Evolutionary conservation across 2,888 invertebrate genomes (phyloP), one percentile per base, ranked within the genome.

Genomic region (Beris chalybata): DNA sequence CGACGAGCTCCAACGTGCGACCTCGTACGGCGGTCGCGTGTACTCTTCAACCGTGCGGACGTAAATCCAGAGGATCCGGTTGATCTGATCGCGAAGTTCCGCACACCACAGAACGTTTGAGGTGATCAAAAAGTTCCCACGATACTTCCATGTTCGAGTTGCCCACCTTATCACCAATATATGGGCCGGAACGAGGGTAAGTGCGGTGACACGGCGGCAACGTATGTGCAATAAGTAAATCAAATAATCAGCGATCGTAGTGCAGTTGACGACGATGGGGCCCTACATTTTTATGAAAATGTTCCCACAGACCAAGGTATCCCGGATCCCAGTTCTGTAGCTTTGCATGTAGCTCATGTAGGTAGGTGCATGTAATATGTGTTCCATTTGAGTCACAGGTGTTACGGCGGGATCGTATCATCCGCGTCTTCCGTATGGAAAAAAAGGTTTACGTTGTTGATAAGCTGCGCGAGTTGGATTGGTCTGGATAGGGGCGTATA

Each of bases 11-110:
- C 61, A 68, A 68, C 59, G 68, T 63, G 65, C 65, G 68, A 68
- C 65, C 65, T 61, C 68, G 68, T 56, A 61, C 65, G 68, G 56
- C 68, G 54, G 65, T 56, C 68, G 68, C 68, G 68, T 68, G 68
- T 68, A 61, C 61, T 48, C 50, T 59, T 59, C 59, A 48, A 11
- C 9, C 9, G 9, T n/a, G n/a, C 15, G 48, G 9, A 31, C 31
- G 31, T 12, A 45, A 3, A 22, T 45, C 22, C 5, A 53, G 31
- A 29, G 50, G 15, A 50, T 50, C 50, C 9, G 15, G 22, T 5
- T 29, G 30, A 53, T 29, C n/a, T 53, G n/a, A 30, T 13, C n/a
- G 53, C 30, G 53, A 31, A 15, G 22, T 31, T 12, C 29, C 31
- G 54, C 12, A 31, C 32, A 15, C 7, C 50, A 50, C 9, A 12